phyloP scores from a whole-genome alignment of 1,140 invertebrate species.

The Trypoxylus dichotomus region DNA sequence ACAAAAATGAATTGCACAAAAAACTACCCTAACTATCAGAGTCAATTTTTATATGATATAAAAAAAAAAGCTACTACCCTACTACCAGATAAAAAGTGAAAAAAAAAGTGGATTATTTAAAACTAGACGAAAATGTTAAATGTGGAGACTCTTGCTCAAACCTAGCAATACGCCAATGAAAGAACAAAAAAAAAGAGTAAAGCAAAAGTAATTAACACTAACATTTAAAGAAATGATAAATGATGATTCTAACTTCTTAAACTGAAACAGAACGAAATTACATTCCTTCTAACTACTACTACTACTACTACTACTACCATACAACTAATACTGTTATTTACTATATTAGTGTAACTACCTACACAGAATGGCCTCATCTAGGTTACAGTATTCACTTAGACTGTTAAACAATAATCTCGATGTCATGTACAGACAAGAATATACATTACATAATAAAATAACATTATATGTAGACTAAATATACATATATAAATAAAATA shows the following conservation, averaged over 20 bases:
- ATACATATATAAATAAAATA: not conserved
- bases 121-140: not conserved
- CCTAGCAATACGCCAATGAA: conserved; percentile 39
- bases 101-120: conserved; percentile 32
- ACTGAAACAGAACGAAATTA: not conserved
- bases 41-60: conserved; percentile 42
- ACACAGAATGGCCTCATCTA: conserved; percentile 40
- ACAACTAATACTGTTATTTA: conserved; percentile 35
- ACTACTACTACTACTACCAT: conserved; percentile 19
- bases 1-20: conserved; percentile 41
- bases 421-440: conserved; percentile 40
- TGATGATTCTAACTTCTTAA: not conserved
- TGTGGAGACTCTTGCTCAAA: conserved; percentile 47
- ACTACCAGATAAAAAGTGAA: conserved; percentile 29
- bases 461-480: conserved; percentile 23
- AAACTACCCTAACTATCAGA: conserved; percentile 37
- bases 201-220: not conserved
- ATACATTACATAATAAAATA: not conserved
- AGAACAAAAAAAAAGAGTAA: not conserved
- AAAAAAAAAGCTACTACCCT: not conserved
- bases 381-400: conserved; percentile 36
- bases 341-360: conserved; percentile 35
- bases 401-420: conserved; percentile 38
- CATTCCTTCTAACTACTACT: conserved; percentile 33
- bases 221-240: not conserved